These are phyloP conservation scores for Meloidogyne hapla DNA, from an alignment of 1,140 invertebrate species.

Conservation along the genomic window DNA sequence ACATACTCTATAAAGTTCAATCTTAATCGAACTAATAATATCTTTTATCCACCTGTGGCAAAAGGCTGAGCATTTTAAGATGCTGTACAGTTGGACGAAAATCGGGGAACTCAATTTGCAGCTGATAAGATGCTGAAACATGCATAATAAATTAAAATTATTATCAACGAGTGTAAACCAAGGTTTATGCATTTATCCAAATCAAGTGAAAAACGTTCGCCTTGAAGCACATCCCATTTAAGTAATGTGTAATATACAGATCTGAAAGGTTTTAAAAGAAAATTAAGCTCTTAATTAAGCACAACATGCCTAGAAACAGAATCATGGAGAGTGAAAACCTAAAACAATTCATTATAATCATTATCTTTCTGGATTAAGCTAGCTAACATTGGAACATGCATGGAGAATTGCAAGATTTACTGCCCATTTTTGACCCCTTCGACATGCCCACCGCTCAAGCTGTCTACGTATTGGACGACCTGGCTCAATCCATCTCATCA, in stretches of 20 bases:
- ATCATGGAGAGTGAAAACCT: slow-evolving; percentile 44
- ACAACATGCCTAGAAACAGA: slow-evolving; percentile 25
- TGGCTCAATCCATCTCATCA: slow-evolving; percentile 56
- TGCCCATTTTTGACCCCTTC: slow-evolving; percentile 41
- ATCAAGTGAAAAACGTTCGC: slow-evolving; percentile 39
- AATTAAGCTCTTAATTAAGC: background rate
- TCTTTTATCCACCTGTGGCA: slow-evolving; percentile 44
- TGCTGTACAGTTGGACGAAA: slow-evolving; percentile 52
- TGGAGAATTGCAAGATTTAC: slow-evolving; percentile 59
- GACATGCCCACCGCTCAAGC: slow-evolving; percentile 56
- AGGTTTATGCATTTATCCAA: slow-evolving; percentile 37
- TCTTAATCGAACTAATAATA: background rate
- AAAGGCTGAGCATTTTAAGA: slow-evolving; percentile 40
- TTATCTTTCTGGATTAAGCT: slow-evolving; percentile 30
- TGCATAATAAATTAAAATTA: slow-evolving; percentile 17
- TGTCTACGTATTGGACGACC: slow-evolving; percentile 54
- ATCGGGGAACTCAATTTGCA: slow-evolving; percentile 55
- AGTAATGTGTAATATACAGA: slow-evolving; percentile 52
- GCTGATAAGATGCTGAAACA: slow-evolving; percentile 46
- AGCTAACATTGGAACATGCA: slow-evolving; percentile 55
- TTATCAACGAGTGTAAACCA: slow-evolving; percentile 36
- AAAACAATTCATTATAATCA: slow-evolving; percentile 8
- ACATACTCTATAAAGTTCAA: slow-evolving; percentile 38
- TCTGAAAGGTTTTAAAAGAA: slow-evolving; percentile 20
- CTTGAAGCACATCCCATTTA: slow-evolving; percentile 49